Evolutionary conservation across 1,140 invertebrate species (phyloP).

Genomic region (Wiebesia pumilae): DNA sequence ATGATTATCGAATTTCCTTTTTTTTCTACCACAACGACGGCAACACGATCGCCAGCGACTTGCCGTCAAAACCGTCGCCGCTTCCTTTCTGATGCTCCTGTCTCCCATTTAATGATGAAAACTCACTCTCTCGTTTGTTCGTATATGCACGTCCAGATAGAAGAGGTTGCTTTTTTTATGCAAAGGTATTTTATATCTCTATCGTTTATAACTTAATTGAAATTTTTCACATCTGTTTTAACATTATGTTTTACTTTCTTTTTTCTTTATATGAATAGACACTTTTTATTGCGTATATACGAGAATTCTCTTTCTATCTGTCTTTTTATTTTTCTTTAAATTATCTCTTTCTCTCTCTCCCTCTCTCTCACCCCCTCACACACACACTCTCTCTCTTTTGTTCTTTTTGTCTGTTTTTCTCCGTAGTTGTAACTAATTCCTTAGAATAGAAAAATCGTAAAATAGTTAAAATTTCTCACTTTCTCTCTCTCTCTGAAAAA

Average conservation of each 20-base stretch:
- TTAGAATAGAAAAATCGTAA: not conserved
- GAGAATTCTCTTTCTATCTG: not conserved
- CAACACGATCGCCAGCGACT: slow-evolving; percentile 37
- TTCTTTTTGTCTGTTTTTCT: not conserved
- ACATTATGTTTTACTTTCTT: not conserved
- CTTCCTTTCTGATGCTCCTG: slow-evolving; percentile 6
- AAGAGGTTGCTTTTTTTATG: not conserved
- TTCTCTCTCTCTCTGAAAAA: not conserved
- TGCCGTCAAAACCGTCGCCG: slow-evolving; percentile 15
- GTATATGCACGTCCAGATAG: too few relatives aligned
- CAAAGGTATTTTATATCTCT: not conserved
- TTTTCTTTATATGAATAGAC: not conserved
- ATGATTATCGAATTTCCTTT: slow-evolving; percentile 9
- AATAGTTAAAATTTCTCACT: not conserved
- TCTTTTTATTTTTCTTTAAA: not conserved
- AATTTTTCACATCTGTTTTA: not conserved
- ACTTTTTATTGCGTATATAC: not conserved
- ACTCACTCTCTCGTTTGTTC: not conserved
- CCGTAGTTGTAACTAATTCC: not conserved
- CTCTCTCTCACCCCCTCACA: not conserved
- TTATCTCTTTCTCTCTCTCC: not conserved
- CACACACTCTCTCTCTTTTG: not conserved
- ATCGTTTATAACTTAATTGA: not conserved
- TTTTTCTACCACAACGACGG: slow-evolving; percentile 16
- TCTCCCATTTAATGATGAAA: slow-evolving; percentile 42